These are phyloP conservation scores for Aphelenchoides fujianensis DNA, from an alignment of 1,140 invertebrate genomes.

Conservation along the genomic window DNA sequence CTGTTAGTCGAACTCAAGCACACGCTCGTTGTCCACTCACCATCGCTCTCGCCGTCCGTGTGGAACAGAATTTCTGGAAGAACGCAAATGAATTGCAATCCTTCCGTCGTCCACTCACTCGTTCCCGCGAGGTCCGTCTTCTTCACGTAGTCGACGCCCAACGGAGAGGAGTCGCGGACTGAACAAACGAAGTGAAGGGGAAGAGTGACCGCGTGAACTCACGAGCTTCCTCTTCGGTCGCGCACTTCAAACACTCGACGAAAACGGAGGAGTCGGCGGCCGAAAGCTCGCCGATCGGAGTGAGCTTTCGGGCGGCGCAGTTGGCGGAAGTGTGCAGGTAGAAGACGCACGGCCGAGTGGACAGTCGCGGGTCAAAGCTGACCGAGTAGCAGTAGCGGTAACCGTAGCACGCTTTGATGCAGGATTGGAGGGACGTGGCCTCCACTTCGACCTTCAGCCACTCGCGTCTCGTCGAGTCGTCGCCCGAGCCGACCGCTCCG, in stretches of 20 bases:
- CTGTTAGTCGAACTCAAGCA: too few species aligned
- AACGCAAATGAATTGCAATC: neutral
- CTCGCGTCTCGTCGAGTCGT: neutral
- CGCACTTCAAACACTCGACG: slow-evolving; percentile 33
- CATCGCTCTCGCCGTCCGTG: neutral
- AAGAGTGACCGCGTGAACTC: neutral
- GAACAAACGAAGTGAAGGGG: too few species aligned
- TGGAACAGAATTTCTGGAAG: slow-evolving; percentile 10
- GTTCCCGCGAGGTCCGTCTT: neutral
- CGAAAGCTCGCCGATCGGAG: slow-evolving; percentile 4
- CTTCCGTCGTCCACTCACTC: neutral
- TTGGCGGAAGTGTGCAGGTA: slow-evolving; percentile 23
- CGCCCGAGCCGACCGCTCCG: neutral
- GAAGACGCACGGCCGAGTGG: slow-evolving; percentile 21
- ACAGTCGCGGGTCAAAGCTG: slow-evolving; percentile 19
- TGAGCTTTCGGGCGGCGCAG: slow-evolving; percentile 17
- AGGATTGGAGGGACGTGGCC: slow-evolving; percentile 21
- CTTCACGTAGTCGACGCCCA: slow-evolving; percentile 14
- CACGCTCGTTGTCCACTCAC: too few species aligned
- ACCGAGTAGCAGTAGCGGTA: slow-evolving; percentile 41
- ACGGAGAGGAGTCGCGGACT: neutral
- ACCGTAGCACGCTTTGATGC: slow-evolving; percentile 33
- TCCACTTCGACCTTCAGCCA: slow-evolving; percentile 32
- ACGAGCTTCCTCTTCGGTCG: neutral
- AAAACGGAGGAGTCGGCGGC: neutral